Conservation (phyloP, 2,797 vertebrate genomes). For the Gobio occitaniae region DNA sequence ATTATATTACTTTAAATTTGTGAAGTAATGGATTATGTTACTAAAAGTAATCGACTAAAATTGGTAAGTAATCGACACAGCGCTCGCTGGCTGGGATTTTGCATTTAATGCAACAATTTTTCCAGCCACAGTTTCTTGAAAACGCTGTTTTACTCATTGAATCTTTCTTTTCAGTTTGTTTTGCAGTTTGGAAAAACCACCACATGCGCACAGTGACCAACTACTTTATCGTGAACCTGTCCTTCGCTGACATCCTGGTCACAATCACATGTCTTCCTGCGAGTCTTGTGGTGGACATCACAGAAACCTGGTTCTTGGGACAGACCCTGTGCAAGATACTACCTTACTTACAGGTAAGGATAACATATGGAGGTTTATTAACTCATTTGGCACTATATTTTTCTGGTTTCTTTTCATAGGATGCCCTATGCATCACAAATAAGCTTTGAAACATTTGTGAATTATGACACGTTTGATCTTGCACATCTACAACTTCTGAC, state of each 20-base stretch:
- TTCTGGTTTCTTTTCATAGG: neutral
- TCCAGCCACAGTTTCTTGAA: neutral
- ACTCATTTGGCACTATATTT: neutral
- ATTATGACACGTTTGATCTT: slow-evolving; percentile 13
- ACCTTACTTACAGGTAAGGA: slow-evolving; percentile 92
- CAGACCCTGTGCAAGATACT: slow-evolving; percentile 92
- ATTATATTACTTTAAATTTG: neutral
- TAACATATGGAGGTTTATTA: neutral
- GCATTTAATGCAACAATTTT: neutral
- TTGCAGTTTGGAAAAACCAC: slow-evolving; percentile 98
- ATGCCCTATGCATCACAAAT: neutral
- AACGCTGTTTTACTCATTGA: neutral
- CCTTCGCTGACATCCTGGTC: slow-evolving; percentile 93
- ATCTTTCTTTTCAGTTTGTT: slow-evolving; percentile 84
- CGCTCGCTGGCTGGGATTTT: neutral
- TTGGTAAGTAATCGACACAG: neutral
- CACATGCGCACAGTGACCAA: slow-evolving; percentile 98
- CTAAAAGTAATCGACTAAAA: neutral
- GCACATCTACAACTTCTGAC: neutral
- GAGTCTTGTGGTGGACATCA: slow-evolving; percentile 95
- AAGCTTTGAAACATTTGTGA: neutral
- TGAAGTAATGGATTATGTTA: neutral
- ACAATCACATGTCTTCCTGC: slow-evolving; percentile 97
- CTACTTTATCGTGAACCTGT: slow-evolving; percentile 98
- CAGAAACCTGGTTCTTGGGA: slow-evolving; percentile 97